Evolutionary conservation across 2,888 invertebrate genomes (phyloP).

Genomic region (Pristionchus arcanus): DNA sequence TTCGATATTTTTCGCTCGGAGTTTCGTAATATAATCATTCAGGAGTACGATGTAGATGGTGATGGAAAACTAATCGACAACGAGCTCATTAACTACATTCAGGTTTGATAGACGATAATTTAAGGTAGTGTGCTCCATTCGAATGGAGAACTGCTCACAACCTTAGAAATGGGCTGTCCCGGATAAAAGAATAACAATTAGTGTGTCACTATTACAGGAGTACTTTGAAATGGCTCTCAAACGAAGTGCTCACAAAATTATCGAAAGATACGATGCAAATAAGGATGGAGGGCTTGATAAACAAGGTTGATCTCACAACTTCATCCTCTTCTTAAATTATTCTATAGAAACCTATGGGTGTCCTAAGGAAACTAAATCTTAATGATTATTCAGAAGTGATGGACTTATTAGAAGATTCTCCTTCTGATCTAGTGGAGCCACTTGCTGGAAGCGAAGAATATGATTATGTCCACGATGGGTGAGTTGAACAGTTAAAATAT

Average conservation of each 20-base stretch:
- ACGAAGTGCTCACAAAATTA: slow-evolving; percentile 4
- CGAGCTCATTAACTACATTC: slow-evolving; percentile 45
- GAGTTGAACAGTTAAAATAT: not conserved
- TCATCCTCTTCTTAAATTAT: no score
- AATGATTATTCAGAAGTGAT: not conserved
- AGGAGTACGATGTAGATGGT: slow-evolving; percentile 22
- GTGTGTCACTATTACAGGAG: not conserved
- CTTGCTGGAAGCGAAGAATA: slow-evolving; percentile 5
- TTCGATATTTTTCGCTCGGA: no score
- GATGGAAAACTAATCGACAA: slow-evolving; percentile 21
- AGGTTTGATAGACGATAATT: not conserved
- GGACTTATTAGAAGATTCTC: not conserved
- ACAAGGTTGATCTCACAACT: not conserved
- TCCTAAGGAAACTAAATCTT: no score
- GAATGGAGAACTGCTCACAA: no score
- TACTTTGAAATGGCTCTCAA: slow-evolving; percentile 18
- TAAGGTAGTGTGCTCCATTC: no score
- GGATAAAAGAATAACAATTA: no score
- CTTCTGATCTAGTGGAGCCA: not conserved
- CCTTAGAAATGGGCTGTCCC: no score
- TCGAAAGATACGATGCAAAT: slow-evolving; percentile 38
- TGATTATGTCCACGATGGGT: not conserved
- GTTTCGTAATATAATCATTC: no score
- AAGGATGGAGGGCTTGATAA: slow-evolving; percentile 31
- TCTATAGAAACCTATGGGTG: no score